Base-by-base conservation (phyloP, 2,797 vertebrate species). In the Neoniphon sammara region DNA sequence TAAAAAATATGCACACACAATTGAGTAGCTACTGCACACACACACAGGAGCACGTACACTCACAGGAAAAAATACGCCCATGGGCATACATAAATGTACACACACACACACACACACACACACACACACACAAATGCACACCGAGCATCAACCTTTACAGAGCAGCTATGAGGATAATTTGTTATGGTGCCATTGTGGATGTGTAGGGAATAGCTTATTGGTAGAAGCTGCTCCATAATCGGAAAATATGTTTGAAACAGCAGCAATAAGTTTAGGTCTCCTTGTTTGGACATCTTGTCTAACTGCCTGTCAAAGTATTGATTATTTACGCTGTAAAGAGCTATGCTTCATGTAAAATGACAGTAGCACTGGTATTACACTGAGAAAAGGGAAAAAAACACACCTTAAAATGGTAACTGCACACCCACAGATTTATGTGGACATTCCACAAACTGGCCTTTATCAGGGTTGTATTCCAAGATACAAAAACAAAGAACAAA, bases 231-330 rank as follows among this genome's bases (percentile, higher is more conserved):
- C 34, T 49, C 62, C 7, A 18, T 84, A 75, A 78, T 73, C 70
- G 66, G 52, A 30, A 66, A 18, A 12, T 3, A 5, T 59, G 20
- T 81, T 72, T 57, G 34, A 77, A 80, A 57, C 58, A 17, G 57
- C 34, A 58, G n/a, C 0, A 42, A 27, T 69, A 0, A n/a, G 27
- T 70, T 46, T 34, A 54, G 36, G 18, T 57, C 57, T 54, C 52
- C 47, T 49, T 5, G 7, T 5, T 46, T 46, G 39, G 12, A 53
- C 14, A 61, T 71, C 74, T 63, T 71, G 27, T 64, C 42, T 49
- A 70, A 83, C 72, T 44, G 46, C 57, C 66, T 70, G 74, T 74
- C 63, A 65, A 69, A 12, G 31, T 73, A 77, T 80, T 46, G 79
- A 83, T 84, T 64, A 2, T 2, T 66, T 72, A 76, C 46, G 20